Evolutionary conservation across 2,888 invertebrate species (phyloP).

Genomic region (Rugalucina vietnamica): DNA sequence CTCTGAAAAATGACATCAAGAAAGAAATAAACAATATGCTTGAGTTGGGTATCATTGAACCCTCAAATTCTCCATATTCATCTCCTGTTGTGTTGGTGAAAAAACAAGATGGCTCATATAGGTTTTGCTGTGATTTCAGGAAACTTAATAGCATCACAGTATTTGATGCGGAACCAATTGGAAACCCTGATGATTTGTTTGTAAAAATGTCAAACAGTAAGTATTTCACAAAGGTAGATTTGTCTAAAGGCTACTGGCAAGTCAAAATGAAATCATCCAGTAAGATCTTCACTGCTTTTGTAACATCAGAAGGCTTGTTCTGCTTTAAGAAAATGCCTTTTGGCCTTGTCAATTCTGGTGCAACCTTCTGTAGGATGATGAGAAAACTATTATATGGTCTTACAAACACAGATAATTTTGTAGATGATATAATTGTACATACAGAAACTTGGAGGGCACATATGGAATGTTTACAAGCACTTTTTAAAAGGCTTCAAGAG

Average conservation of each 20-base stretch:
- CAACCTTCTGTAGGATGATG: too few relatives aligned
- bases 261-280: slow-evolving; percentile 34
- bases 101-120: slow-evolving; percentile 52
- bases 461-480: neutral
- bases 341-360: too few relatives aligned
- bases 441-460: neutral
- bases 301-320: slow-evolving; percentile 39
- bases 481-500: neutral
- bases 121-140: slow-evolving; percentile 64
- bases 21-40: slow-evolving; percentile 56
- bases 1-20: slow-evolving; percentile 33
- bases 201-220: slow-evolving; percentile 34
- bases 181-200: slow-evolving; percentile 61
- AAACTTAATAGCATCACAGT: slow-evolving; percentile 57
- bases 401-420: neutral
- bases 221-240: slow-evolving; percentile 57
- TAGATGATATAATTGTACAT: neutral
- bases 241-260: slow-evolving; percentile 67
- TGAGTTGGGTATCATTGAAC: slow-evolving; percentile 53
- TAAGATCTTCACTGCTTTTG: slow-evolving; percentile 53
- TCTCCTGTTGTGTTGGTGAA: slow-evolving; percentile 57
- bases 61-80: slow-evolving; percentile 55
- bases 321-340: too few relatives aligned
- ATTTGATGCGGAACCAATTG: slow-evolving; percentile 67
- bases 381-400: neutral